Conservation (phyloP, 2,113 vertebrate species). For the Hypomesus transpacificus region DNA sequence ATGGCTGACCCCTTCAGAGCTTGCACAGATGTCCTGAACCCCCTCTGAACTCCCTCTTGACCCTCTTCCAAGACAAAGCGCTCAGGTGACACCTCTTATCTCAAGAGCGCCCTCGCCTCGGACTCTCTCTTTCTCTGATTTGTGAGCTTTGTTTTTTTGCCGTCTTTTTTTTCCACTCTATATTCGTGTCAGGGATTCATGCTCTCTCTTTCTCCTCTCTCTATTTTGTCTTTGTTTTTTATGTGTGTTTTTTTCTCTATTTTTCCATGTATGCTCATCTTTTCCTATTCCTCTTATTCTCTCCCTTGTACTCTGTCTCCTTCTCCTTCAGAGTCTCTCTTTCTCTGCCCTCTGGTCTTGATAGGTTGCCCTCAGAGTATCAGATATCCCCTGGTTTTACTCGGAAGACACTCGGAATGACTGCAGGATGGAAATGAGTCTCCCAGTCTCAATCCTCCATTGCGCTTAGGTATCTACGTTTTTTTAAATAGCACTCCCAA, state of each 20-base stretch:
- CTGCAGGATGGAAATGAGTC: conserved; percentile 40
- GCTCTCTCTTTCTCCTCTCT: conserved; percentile 1
- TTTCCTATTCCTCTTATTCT: background rate
- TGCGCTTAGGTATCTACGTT: conserved; percentile 12
- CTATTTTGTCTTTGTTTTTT: background rate
- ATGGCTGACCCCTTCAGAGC: conserved; percentile 73
- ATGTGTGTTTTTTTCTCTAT: too few species aligned
- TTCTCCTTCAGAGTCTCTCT: background rate
- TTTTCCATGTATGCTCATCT: background rate
- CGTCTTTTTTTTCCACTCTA: background rate
- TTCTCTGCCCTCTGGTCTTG: conserved; percentile 15
- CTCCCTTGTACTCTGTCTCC: background rate
- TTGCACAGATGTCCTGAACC: conserved; percentile 67
- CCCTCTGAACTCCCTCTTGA: conserved; percentile 51
- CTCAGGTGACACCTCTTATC: conserved; percentile 68
- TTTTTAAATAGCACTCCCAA: conserved; percentile 38
- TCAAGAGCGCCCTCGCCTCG: conserved; percentile 38
- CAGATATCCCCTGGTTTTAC: conserved; percentile 27
- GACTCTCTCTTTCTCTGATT: conserved; percentile 29
- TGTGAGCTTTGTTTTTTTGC: background rate
- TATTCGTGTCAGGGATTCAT: too few species aligned
- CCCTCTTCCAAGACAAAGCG: conserved; percentile 61
- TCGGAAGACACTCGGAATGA: conserved; percentile 32
- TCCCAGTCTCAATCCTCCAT: conserved; percentile 16
- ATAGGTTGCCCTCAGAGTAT: background rate